Evolutionary conservation across 1,140 invertebrate genomes (phyloP).

Genomic region (Campoletis sonorensis): DNA sequence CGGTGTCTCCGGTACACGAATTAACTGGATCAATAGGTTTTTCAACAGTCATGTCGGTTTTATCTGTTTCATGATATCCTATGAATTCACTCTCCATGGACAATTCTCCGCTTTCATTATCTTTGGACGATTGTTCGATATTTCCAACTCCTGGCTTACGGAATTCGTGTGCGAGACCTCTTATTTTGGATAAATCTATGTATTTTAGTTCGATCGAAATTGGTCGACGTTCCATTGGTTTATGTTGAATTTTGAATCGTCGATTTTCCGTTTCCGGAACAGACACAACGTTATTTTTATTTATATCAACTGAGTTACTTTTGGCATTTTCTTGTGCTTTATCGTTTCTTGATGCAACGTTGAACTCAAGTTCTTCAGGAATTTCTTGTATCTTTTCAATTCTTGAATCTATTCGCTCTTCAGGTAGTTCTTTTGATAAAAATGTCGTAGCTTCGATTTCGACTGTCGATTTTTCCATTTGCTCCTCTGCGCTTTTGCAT

Average conservation of each 20-base stretch:
- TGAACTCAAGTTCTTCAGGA: not conserved
- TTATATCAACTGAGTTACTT: not conserved
- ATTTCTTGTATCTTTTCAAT: not conserved
- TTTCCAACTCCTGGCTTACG: not conserved
- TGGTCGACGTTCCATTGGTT: constrained; percentile 8
- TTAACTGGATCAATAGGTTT: too few relatives aligned
- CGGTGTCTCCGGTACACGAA: too few relatives aligned
- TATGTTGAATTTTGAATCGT: not conserved
- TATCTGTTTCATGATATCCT: too few relatives aligned
- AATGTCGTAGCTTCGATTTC: not conserved
- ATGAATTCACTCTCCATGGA: too few relatives aligned
- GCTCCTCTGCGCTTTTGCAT: not conserved
- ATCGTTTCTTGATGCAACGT: not conserved
- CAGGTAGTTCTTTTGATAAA: not conserved
- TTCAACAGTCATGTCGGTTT: too few relatives aligned
- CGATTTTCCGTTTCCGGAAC: not conserved
- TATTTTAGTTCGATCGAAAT: constrained; percentile 15
- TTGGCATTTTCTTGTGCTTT: not conserved
- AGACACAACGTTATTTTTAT: constrained; percentile 17
- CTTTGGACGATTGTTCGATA: not conserved
- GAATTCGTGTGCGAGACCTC: not conserved
- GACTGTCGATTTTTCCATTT: not conserved
- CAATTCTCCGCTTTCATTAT: not conserved
- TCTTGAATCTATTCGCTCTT: not conserved
- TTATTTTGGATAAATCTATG: constrained; percentile 29